A percentile compares a stretch with the other conserved stretches of the same genome.
Conservation (phyloP, 2,113 vertebrate species). For the Marmota flaviventris region DNA sequence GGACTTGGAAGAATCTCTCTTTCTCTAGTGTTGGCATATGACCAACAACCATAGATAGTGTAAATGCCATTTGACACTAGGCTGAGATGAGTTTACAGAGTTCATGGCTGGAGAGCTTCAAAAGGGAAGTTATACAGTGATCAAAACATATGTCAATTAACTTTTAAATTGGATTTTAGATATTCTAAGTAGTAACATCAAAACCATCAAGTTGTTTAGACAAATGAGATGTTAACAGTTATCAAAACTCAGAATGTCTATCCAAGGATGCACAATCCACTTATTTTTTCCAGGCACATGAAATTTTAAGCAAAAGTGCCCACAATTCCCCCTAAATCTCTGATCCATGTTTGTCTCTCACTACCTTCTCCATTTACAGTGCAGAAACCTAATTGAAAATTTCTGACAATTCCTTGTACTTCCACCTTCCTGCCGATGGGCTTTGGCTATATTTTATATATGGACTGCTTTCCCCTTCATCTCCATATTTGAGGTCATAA, state of each 20-base stretch:
- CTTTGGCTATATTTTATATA: not conserved
- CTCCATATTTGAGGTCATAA: not conserved
- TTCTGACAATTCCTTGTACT: not conserved
- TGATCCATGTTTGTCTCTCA: not conserved
- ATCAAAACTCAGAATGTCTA: constrained; percentile 9
- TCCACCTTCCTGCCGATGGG: not conserved
- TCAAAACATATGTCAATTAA: constrained; percentile 38
- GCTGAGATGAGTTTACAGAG: not conserved
- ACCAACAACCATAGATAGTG: not conserved
- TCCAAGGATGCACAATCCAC: not conserved
- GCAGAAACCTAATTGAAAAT: not conserved
- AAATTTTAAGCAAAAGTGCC: constrained; percentile 13
- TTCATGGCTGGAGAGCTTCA: constrained; percentile 30
- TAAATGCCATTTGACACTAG: constrained; percentile 5
- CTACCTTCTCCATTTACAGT: not conserved
- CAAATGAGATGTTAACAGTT: not conserved
- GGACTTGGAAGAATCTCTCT: constrained; percentile 45
- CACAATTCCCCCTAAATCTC: not conserved
- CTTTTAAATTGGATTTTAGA: not conserved
- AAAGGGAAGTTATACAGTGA: not conserved
- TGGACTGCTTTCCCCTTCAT: not conserved
- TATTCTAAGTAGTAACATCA: constrained; percentile 51
- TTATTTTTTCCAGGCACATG: not conserved
- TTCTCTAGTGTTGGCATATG: not conserved
- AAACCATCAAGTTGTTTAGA: not conserved